Base-by-base conservation (phyloP, 2,888 invertebrate genomes). In the Athrips mouffetella region DNA sequence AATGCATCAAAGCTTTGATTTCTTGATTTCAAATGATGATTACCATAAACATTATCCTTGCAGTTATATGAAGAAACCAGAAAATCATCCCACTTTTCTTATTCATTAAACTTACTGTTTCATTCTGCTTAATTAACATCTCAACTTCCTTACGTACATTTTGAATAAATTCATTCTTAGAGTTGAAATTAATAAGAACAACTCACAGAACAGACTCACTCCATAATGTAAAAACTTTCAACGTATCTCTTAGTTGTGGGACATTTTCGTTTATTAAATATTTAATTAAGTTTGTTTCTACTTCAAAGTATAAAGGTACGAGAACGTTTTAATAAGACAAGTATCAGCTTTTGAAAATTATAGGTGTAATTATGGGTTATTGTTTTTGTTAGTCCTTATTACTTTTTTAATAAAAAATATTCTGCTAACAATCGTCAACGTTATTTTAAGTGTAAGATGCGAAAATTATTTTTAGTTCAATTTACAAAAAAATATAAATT, bases 261-360 rank as follows among this genome's bases (percentile, higher is more conserved):
- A 44, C 31, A 31, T 44, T 44, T 42, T 20, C 44, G 15, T 44
- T 42, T 31, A 44, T 31, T 44, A 31, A 44, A 44, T 44, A 44
- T 44, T 44, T 31, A 44, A 44, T 44, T 44, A 44, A 13, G 20
- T 44, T 44, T 16, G 44, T 44, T 31, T 31, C 29, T 15, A 40
- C 40, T 25, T 40, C 16, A 8, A 7, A 23, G 40, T 25, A 15
- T 40, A 25, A 8, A 18, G 21, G 37, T 21, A 21, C 21, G 37
- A 6, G 20, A n/a, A 18, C 18, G 35, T 6, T 18, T 35, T 35
- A 18, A 18, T 35, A 35, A 37, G 18, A 18, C 20, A 37, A 20
- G 20, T n/a, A 37, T n/a, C 20, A 20, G 1, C n/a, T 20, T 18
- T 20, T 37, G 18, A 37, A n/a, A n/a, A 21, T 37, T 37, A 11